Evolutionary conservation across 2,113 vertebrate genomes (phyloP).

Genomic region (Centropus unirufus): DNA sequence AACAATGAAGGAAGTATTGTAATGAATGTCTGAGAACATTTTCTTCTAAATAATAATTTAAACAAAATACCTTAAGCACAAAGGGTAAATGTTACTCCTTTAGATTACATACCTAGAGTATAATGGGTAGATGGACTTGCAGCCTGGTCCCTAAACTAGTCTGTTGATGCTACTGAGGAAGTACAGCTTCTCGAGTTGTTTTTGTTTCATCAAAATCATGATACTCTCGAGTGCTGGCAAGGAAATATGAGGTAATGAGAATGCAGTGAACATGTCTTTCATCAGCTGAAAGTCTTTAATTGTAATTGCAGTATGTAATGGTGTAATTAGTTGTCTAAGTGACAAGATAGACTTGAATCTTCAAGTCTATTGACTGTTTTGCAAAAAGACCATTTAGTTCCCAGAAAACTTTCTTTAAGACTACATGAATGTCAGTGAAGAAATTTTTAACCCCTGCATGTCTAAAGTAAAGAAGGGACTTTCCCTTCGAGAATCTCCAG

Average conservation of each 20-base stretch:
- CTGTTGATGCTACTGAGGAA: constrained; percentile 58
- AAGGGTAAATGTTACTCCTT: background rate
- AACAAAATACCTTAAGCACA: background rate
- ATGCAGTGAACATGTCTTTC: constrained; percentile 71
- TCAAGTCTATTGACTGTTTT: constrained; percentile 22
- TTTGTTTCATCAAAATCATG: constrained; percentile 74
- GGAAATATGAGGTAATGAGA: constrained; percentile 77
- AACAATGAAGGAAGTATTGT: background rate
- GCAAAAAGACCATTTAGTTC: constrained; percentile 43
- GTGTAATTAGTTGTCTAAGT: constrained; percentile 79
- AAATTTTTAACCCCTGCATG: constrained; percentile 4
- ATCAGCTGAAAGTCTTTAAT: constrained; percentile 81
- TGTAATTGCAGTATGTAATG: constrained; percentile 80
- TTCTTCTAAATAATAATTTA: background rate
- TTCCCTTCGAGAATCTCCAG: background rate
- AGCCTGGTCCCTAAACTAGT: background rate
- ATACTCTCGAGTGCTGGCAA: constrained; percentile 68
- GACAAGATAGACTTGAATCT: constrained; percentile 72
- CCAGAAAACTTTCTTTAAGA: constrained; percentile 55
- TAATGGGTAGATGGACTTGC: background rate
- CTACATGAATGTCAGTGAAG: background rate
- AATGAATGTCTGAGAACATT: background rate
- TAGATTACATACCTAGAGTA: constrained; percentile 6
- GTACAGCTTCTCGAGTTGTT: constrained; percentile 68
- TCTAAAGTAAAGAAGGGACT: background rate